A percentile compares a stretch with the other conserved stretches of the same genome.
Conservation (phyloP, 2,888 invertebrate genomes). For the Apoderus coryli region DNA sequence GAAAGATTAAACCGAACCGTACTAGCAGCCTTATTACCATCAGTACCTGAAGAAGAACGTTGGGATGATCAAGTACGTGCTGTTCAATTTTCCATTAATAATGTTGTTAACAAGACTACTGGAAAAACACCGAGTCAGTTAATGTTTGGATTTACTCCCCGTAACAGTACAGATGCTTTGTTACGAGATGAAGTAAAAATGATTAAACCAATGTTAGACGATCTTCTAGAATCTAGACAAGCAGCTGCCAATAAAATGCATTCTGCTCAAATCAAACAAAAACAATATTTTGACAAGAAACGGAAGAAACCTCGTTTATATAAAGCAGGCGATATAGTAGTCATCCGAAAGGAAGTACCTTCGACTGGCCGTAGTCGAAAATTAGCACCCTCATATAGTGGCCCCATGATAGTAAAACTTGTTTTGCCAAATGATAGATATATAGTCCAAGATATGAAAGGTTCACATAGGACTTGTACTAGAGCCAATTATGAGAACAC, state of each 20-base stretch:
- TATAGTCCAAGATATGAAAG: slow-evolving; percentile 13
- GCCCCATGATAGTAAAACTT: slow-evolving; percentile 13
- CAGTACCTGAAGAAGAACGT: slow-evolving; percentile 19
- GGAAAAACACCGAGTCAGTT: slow-evolving; percentile 14
- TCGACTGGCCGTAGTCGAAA: slow-evolving; percentile 13
- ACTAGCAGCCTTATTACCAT: slow-evolving; percentile 19
- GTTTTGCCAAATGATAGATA: slow-evolving; percentile 16
- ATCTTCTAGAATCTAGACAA: slow-evolving; percentile 9
- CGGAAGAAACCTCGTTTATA: slow-evolving; percentile 9
- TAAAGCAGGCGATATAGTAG: slow-evolving; percentile 14
- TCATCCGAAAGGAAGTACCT: slow-evolving; percentile 12
- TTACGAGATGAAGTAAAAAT: slow-evolving; percentile 14
- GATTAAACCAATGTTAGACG: slow-evolving; percentile 11
- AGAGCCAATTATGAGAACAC: slow-evolving; percentile 14
- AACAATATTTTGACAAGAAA: slow-evolving; percentile 11
- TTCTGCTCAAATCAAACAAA: slow-evolving; percentile 10
- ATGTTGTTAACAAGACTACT: no score
- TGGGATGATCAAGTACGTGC: no score
- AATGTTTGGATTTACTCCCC: slow-evolving; percentile 15
- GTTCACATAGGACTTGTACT: slow-evolving; percentile 9
- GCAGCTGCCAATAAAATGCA: slow-evolving; percentile 4
- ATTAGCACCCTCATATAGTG: slow-evolving; percentile 13
- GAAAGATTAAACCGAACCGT: slow-evolving; percentile 24
- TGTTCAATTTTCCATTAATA: no score
- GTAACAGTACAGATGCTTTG: slow-evolving; percentile 8